A percentile compares a stretch with the other conserved stretches of the same genome.
These are phyloP conservation scores for Tipula helvola DNA, from an alignment of 2,888 invertebrate species.

Conservation along the genomic window DNA sequence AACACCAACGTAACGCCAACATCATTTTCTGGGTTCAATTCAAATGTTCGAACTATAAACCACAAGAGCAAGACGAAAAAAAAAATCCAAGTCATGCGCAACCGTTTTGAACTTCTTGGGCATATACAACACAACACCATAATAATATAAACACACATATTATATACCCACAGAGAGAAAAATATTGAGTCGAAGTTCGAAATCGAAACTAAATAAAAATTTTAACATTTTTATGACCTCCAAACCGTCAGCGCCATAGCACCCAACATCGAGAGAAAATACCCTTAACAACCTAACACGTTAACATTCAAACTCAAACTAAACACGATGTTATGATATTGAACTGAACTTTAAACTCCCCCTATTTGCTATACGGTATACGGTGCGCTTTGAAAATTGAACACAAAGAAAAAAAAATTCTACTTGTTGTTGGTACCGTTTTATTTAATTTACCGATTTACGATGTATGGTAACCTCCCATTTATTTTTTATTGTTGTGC, in stretches of 20 bases:
- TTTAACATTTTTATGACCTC: conserved; percentile 4
- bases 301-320: conserved; percentile 9
- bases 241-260: neutral
- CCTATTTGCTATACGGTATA: neutral
- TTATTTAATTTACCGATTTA: neutral
- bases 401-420: neutral
- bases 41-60: conserved; percentile 4
- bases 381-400: neutral
- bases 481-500: neutral
- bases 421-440: neutral
- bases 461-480: neutral
- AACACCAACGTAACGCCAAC: neutral
- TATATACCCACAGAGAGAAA: neutral
- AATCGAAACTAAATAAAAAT: conserved; percentile 1
- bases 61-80: neutral
- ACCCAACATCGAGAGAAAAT: neutral
- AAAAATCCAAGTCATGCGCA: conserved; percentile 8
- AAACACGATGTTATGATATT: neutral
- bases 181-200: neutral
- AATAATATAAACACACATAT: neutral
- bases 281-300: conserved; percentile 8
- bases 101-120: conserved; percentile 5
- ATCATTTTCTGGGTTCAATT: conserved; percentile 8
- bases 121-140: neutral
- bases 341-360: conserved; percentile 10